Base-by-base conservation (phyloP, 2,797 vertebrate species). In the Uromys caudimaculatus region DNA sequence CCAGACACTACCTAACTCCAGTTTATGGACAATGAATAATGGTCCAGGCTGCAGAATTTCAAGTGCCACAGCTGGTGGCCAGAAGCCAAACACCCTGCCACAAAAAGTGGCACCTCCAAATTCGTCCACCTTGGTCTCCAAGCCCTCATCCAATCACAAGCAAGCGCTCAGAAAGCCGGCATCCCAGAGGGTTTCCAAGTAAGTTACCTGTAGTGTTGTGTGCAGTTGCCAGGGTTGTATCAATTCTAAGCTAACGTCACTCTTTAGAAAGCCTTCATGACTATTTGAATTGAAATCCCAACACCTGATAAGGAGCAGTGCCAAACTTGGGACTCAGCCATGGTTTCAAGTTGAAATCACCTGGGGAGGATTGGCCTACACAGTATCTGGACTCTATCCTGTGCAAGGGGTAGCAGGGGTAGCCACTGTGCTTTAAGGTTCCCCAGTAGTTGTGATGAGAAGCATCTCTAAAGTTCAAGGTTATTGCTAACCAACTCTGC, bases 161-260 rank as follows among this genome's bases (percentile, higher is more conserved):
- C 99, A 99, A 90, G 97, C 96, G 52, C 97, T 98, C 97, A 98
- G 99, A 98, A 99, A 99, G 98, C 98, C 98, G 7, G 87, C 98
- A 97, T 97, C 98, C 44, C 99, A 99, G 97, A 99, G 98, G 94
- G 98, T 98, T 95, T 98, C 98, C 98, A 99, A 99, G 99, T 99
- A 99, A 99, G 99, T 98, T 97, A 97, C 62, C 87, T 27, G 0
- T 85, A 47, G 60, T 77, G 47, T 50, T 71, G 14, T 44, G 9
- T 89, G 81, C 27, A 29, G 0, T 60, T 67, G 89, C 87, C 47
- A 81, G 35, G 38, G 17, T 83, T 82, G 6, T 60, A 12, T 52
- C 64, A 77, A 1, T 87, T 86, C 56, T 60, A 9, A 89, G 50
- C 78, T 81, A 60, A 44, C n/a, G 16, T 38, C n/a, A 1, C n/a